Evolutionary conservation across 2,797 vertebrate species (phyloP).

Genomic region (Ara ararauna): DNA sequence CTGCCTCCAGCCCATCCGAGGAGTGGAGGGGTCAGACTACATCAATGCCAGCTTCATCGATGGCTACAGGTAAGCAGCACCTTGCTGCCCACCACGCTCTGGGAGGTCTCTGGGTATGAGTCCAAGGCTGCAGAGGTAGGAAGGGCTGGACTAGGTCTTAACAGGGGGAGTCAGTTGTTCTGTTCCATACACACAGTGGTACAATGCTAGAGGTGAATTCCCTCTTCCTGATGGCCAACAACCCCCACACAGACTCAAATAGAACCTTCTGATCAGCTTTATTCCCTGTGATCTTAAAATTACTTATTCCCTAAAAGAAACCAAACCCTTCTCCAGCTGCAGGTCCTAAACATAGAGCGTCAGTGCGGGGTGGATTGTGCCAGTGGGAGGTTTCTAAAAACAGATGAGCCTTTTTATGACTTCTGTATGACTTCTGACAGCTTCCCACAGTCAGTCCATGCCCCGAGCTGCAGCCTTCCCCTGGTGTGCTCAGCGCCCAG

Average conservation of each 20-base stretch:
- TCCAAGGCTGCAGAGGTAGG: not conserved
- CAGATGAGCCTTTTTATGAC: not conserved
- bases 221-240: not conserved
- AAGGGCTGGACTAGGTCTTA: not conserved
- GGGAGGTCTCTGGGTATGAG: not conserved
- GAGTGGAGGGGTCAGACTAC: conserved; percentile 96
- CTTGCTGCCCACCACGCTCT: rapidly evolving
- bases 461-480: not conserved
- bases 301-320: not conserved
- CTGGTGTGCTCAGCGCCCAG: not conserved
- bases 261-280: not conserved
- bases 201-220: rapidly evolving
- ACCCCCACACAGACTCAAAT: rapidly evolving
- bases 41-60: conserved; percentile 97
- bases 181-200: rapidly evolving
- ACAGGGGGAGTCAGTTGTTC: not conserved
- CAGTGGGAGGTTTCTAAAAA: not conserved
- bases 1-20: conserved; percentile 96
- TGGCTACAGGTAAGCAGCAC: conserved; percentile 86
- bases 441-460: not conserved
- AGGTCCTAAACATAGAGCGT: not conserved
- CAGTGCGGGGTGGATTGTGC: not conserved
- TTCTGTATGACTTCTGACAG: not conserved
- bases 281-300: not conserved
- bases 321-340: not conserved